Evolutionary conservation across 2,888 invertebrate genomes (phyloP).

Genomic region (Drosophila robusta): DNA sequence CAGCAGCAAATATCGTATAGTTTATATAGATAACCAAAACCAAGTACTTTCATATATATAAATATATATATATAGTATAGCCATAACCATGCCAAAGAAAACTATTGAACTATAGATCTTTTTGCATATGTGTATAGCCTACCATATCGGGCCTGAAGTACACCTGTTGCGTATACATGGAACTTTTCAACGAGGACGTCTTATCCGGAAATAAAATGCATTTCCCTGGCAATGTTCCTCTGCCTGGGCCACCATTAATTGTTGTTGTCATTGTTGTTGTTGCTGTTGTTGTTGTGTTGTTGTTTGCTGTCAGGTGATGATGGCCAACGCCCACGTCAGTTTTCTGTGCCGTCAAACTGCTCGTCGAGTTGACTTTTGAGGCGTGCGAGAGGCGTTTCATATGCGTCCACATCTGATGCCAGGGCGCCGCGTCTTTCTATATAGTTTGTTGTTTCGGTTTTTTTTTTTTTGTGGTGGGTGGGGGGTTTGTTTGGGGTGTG

Average conservation of each 20-base stretch:
- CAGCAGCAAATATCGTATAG: neutral
- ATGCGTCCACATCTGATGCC: slow-evolving; percentile 85
- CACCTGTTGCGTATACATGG: slow-evolving; percentile 79
- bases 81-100: slow-evolving; percentile 71
- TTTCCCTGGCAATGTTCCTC: slow-evolving; percentile 67
- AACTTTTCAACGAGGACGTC: slow-evolving; percentile 80
- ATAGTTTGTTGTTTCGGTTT: slow-evolving; percentile 46
- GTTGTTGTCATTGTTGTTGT: slow-evolving; percentile 27
- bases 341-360: slow-evolving; percentile 82
- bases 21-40: slow-evolving; percentile 37
- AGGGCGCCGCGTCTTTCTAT: slow-evolving; percentile 83
- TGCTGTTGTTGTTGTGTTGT: slow-evolving; percentile 37
- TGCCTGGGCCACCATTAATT: slow-evolving; percentile 24
- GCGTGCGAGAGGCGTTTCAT: slow-evolving; percentile 84
- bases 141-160: slow-evolving; percentile 83
- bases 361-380: slow-evolving; percentile 84
- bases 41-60: slow-evolving; percentile 24
- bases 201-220: slow-evolving; percentile 79
- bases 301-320: slow-evolving; percentile 54
- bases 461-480: slow-evolving; percentile 15
- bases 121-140: slow-evolving; percentile 60
- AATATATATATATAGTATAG: slow-evolving; percentile 16
- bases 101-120: slow-evolving; percentile 41
- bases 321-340: slow-evolving; percentile 77
- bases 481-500: slow-evolving; percentile 3